Percentiles rank a stretch among this genome's conserved stretches.
These are phyloP conservation scores for Ridgeia piscesae DNA, from an alignment of 1,140 invertebrate genomes.

Conservation along the genomic window DNA sequence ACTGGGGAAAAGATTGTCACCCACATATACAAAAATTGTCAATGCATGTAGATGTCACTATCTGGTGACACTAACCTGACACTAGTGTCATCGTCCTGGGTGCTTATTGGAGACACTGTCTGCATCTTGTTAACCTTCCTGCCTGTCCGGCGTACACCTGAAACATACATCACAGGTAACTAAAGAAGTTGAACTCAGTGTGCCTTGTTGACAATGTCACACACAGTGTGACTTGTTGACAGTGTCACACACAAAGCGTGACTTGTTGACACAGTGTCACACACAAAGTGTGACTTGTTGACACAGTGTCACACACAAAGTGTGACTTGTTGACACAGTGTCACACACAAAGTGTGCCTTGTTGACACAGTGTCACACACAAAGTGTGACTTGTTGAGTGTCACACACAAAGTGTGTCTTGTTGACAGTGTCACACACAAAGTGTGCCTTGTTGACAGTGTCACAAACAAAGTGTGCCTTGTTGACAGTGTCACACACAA, in stretches of 20 bases:
- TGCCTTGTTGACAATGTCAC: not conserved
- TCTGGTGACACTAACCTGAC: not conserved
- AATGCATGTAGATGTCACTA: not conserved
- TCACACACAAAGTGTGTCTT: too few relatives aligned
- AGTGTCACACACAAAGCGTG: not conserved
- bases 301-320: too few relatives aligned
- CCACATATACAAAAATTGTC: not conserved
- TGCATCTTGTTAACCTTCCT: not conserved
- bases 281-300: too few relatives aligned
- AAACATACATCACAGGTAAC: not conserved
- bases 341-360: too few relatives aligned
- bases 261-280: too few relatives aligned
- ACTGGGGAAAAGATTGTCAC: not conserved
- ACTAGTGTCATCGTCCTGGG: not conserved
- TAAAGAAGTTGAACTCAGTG: not conserved
- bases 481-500: too few relatives aligned
- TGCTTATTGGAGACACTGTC: not conserved
- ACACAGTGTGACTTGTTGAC: not conserved
- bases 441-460: too few relatives aligned
- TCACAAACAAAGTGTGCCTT: too few relatives aligned
- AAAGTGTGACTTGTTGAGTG: too few relatives aligned
- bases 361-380: too few relatives aligned
- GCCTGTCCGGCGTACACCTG: not conserved
- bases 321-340: too few relatives aligned
- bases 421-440: too few relatives aligned